phyloP scores from a whole-genome alignment of 2,888 invertebrate genomes.

The Nemotelus pantherinus region DNA sequence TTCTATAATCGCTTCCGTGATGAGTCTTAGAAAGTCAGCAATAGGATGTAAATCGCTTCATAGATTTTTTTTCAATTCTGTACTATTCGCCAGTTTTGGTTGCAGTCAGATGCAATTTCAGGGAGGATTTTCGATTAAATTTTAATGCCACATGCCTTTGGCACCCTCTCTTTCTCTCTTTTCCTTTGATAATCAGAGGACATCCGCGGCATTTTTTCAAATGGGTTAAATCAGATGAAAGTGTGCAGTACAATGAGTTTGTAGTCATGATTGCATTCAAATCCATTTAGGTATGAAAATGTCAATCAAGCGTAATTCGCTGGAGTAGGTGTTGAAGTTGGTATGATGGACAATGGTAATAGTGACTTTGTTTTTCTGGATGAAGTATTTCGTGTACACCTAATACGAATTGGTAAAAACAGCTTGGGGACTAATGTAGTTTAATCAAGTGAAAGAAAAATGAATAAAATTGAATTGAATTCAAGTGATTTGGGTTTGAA shows the following conservation, averaged over 20 bases:
- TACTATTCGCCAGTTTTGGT: not conserved
- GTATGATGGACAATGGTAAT: not conserved
- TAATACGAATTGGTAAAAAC: no score
- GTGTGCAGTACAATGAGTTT: not conserved
- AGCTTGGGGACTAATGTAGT: not conserved
- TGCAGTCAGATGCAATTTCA: slow-evolving; percentile 18
- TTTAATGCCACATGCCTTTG: slow-evolving; percentile 24
- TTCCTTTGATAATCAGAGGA: no score
- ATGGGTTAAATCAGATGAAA: slow-evolving; percentile 1
- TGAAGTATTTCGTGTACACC: not conserved
- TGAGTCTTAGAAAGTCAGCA: not conserved
- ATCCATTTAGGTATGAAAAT: slow-evolving; percentile 40
- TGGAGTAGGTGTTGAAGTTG: slow-evolving; percentile 8
- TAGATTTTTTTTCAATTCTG: not conserved
- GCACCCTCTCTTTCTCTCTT: slow-evolving; percentile 8
- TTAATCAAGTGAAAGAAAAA: slow-evolving; percentile 8
- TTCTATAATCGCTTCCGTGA: slow-evolving; percentile 17
- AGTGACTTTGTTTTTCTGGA: slow-evolving; percentile 1
- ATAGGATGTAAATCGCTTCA: slow-evolving; percentile 23
- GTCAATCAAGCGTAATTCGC: slow-evolving; percentile 24
- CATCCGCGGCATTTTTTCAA: not conserved
- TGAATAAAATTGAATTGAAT: not conserved
- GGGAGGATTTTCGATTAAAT: not conserved
- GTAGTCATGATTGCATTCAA: slow-evolving; percentile 1
- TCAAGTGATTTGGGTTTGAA: no score